phyloP scores from a whole-genome alignment of 2,888 invertebrate genomes.

The Erannis defoliaria region DNA sequence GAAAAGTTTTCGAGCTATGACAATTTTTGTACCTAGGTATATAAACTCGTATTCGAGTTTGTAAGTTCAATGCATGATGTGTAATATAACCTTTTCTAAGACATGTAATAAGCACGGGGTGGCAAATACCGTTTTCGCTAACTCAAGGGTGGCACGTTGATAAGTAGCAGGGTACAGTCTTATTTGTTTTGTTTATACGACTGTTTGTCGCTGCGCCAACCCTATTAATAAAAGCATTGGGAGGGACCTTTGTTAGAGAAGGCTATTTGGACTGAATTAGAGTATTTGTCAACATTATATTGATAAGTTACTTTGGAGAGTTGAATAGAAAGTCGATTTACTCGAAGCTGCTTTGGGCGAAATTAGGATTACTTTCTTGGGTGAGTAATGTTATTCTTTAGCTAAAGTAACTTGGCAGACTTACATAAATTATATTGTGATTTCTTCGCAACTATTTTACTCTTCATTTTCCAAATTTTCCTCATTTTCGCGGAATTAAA shows the following conservation, averaged over 20 bases:
- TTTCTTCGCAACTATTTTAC: not conserved
- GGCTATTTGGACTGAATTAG: constrained; percentile 50
- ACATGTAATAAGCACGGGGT: constrained; percentile 55
- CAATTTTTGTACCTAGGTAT: too few species aligned
- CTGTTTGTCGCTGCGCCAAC: constrained; percentile 65
- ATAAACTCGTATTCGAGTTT: too few species aligned
- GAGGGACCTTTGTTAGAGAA: constrained; percentile 50
- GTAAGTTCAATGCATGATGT: too few species aligned
- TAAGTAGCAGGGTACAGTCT: constrained; percentile 70
- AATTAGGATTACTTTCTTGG: constrained; percentile 17
- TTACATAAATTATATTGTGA: not conserved
- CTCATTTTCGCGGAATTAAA: too few species aligned
- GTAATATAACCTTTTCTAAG: constrained; percentile 14
- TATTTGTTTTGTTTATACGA: constrained; percentile 75
- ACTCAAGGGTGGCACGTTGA: constrained; percentile 56
- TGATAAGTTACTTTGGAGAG: constrained; percentile 30
- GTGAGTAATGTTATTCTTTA: not conserved
- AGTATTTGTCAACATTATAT: constrained; percentile 47
- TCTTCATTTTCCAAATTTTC: too few species aligned
- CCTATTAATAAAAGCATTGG: constrained; percentile 72
- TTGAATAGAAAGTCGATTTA: constrained; percentile 29
- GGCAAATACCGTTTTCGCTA: constrained; percentile 44
- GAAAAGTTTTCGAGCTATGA: too few species aligned
- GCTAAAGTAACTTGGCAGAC: not conserved
- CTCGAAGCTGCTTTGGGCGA: constrained; percentile 4